These are phyloP conservation scores for Phocoena sinus DNA, from an alignment of 2,113 vertebrate species.

Conservation along the genomic window DNA sequence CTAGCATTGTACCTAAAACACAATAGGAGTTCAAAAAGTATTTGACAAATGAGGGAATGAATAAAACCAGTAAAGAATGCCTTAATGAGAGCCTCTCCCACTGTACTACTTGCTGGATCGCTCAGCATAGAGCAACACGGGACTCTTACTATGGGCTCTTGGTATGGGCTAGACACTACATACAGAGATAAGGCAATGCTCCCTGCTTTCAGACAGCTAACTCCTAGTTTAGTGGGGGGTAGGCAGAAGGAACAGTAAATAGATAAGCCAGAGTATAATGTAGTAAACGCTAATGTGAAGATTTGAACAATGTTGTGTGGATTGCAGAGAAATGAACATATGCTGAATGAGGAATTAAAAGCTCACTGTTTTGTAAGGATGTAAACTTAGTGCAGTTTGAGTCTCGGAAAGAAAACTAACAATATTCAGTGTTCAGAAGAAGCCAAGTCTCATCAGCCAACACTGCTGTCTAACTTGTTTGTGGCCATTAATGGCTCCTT, in stretches of 20 bases:
- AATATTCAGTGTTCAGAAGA: neutral
- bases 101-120: neutral
- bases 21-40: neutral
- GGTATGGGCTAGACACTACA: neutral
- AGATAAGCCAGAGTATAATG: neutral
- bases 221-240: neutral
- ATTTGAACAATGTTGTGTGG: neutral
- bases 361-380: neutral
- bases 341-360: neutral
- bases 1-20: neutral
- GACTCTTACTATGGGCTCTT: neutral
- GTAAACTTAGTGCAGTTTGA: neutral
- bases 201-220: neutral
- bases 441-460: neutral
- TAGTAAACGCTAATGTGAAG: neutral
- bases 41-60: neutral
- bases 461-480: neutral
- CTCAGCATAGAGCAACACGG: neutral
- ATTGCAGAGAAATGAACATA: neutral
- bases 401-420: neutral
- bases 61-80: neutral
- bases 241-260: neutral
- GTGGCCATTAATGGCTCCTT: neutral
- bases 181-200: neutral
- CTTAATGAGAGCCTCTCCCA: neutral